Evolutionary conservation across 2,113 vertebrate genomes (phyloP).

Genomic region (Athene cunicularia): DNA sequence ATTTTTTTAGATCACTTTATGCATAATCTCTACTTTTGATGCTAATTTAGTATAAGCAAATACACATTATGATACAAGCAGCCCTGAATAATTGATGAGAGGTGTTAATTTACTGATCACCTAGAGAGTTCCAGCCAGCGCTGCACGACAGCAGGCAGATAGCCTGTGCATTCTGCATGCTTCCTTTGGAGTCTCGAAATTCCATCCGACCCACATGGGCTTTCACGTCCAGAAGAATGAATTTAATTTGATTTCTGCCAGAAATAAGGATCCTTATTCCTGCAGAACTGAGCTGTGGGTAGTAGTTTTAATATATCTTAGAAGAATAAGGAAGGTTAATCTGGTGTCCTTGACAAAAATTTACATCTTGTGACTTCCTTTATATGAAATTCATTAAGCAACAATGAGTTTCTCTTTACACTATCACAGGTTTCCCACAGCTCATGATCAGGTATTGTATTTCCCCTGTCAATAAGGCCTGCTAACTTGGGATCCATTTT

Average conservation of each 20-base stretch:
- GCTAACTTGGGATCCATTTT: background rate
- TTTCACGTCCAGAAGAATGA: background rate
- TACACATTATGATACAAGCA: background rate
- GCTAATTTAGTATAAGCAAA: slow-evolving; percentile 33
- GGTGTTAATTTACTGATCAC: background rate
- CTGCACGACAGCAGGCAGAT: background rate
- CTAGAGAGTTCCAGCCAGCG: background rate
- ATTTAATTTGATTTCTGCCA: background rate
- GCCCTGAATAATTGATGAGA: background rate
- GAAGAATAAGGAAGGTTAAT: background rate
- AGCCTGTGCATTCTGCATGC: background rate
- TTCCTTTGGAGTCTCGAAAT: background rate
- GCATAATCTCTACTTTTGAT: background rate
- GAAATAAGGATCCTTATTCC: background rate
- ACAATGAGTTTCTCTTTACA: background rate
- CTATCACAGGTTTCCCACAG: background rate
- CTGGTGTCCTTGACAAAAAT: background rate
- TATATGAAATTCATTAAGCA: background rate
- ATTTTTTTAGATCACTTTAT: slow-evolving; percentile 27
- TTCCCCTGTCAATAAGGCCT: background rate
- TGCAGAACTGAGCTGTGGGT: background rate
- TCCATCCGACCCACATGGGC: background rate
- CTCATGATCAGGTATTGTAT: background rate
- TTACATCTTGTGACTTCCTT: background rate
- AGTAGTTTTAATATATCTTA: background rate